Conservation (phyloP, 2,888 invertebrate genomes). For the Tipula helvola region DNA sequence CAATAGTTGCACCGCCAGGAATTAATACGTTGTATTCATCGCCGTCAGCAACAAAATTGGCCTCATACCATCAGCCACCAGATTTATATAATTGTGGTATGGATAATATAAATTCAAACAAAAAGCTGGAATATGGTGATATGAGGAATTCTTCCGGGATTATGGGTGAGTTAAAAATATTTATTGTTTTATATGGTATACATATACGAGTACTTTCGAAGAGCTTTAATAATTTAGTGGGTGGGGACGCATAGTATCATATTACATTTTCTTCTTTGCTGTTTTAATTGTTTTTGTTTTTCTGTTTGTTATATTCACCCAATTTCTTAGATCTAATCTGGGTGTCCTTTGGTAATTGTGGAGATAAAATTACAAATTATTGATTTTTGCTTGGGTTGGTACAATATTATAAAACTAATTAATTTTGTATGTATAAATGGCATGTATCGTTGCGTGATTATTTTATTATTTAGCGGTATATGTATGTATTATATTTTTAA, state of each 20-base stretch:
- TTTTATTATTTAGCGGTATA: not conserved
- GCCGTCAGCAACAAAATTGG: not conserved
- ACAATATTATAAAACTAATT: not conserved
- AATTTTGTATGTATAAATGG: not conserved
- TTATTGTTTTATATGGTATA: too few species aligned
- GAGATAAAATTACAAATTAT: not conserved
- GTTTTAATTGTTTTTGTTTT: not conserved
- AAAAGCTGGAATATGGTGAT: not conserved
- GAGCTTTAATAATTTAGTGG: not conserved
- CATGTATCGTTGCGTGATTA: not conserved
- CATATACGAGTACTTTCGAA: not conserved
- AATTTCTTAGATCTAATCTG: not conserved
- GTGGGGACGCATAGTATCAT: not conserved
- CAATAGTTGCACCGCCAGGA: not conserved
- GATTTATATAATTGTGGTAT: conserved; percentile 7
- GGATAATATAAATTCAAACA: not conserved
- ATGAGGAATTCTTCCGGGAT: not conserved
- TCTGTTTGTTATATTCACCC: not conserved
- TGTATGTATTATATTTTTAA: not conserved
- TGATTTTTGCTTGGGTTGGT: not conserved
- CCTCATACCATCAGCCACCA: not conserved
- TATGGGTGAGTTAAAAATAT: not conserved
- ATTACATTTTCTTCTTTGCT: not conserved
- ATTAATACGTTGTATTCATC: not conserved
- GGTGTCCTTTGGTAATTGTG: not conserved